These are phyloP conservation scores for Cyanoramphus novaezelandiae DNA, from an alignment of 2,113 vertebrate species.

Conservation along the genomic window DNA sequence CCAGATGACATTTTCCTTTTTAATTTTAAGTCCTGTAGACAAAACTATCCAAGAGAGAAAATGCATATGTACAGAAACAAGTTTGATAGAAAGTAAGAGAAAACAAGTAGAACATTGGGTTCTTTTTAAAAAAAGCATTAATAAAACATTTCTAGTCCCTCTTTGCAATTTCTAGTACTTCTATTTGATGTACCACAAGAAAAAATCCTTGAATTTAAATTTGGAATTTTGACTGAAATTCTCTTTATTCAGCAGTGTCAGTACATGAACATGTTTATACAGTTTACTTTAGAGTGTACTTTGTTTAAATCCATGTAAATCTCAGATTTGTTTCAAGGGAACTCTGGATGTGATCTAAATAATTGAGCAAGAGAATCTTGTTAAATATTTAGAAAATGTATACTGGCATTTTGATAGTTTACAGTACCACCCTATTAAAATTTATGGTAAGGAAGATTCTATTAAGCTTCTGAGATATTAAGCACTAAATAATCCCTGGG, in stretches of 20 bases:
- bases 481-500: slow-evolving; percentile 1
- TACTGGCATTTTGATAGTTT: slow-evolving; percentile 49
- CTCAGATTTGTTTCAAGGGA: slow-evolving; percentile 32
- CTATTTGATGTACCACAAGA: not conserved
- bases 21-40: not conserved
- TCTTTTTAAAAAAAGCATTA: not conserved
- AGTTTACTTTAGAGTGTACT: not conserved
- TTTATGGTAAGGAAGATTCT: slow-evolving; percentile 45
- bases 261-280: not conserved
- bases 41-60: not conserved
- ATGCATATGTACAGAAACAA: not conserved
- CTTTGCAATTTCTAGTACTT: slow-evolving; percentile 15
- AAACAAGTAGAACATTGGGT: not conserved
- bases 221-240: not conserved
- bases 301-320: slow-evolving; percentile 32
- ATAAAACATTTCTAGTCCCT: slow-evolving; percentile 15
- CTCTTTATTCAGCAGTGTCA: not conserved
- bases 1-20: not conserved
- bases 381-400: slow-evolving; percentile 68
- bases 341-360: slow-evolving; percentile 55
- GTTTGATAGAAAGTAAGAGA: not conserved
- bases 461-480: slow-evolving; percentile 31
- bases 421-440: slow-evolving; percentile 23
- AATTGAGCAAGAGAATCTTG: slow-evolving; percentile 42
- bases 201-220: slow-evolving; percentile 35